Evolutionary conservation across 2,113 vertebrate species (phyloP), one percentile per base, ranked within the genome.

Genomic region (Polyodon spathula): DNA sequence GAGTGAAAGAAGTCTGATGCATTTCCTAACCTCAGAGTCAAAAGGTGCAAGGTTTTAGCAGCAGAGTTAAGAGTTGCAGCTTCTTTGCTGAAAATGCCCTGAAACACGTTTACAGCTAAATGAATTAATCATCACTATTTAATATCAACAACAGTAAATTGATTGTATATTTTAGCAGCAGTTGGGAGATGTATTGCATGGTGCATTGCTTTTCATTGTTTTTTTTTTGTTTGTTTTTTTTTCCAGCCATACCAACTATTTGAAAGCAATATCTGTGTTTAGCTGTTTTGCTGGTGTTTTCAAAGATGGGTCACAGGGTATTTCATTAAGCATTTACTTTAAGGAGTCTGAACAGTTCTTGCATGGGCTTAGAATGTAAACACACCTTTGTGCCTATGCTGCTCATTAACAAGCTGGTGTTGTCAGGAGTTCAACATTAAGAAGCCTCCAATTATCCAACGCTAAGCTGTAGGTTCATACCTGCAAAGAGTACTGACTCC

Each of bases 131-230:
- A 71, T 70, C 63, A 81, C 76, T 81, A 82, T 80, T 81, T 73
- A 63, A 71, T 68, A 69, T 77, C 78, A 81, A 81, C 78, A 71
- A 77, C 74, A 81, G 71, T 79, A 81, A 84, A 84, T 82, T 79
- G 75, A 70, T 68, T 77, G 77, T 70, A 75, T 65, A 66, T 78
- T 80, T 77, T 77, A 77, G 78, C 37, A 12, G 43, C 38, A 63
- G 43, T 6, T 12, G 12, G 37, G 51, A 40, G 37, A 46, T 2
- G 14, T 11, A 50, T 14, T 50, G n/a, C 11, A 12, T 50, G 5
- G n/a, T n/a, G n/a, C n/a, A n/a, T n/a, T n/a, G n/a, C n/a, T n/a
- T n/a, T n/a, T n/a, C n/a, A n/a, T n/a, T n/a, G n/a, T 14, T 14
- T 7, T 10, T 50, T 50, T 14, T 14, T 50, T 12, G n/a, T n/a